phyloP scores from a whole-genome alignment of 2,888 invertebrate genomes.

The Macrophya annulata region DNA sequence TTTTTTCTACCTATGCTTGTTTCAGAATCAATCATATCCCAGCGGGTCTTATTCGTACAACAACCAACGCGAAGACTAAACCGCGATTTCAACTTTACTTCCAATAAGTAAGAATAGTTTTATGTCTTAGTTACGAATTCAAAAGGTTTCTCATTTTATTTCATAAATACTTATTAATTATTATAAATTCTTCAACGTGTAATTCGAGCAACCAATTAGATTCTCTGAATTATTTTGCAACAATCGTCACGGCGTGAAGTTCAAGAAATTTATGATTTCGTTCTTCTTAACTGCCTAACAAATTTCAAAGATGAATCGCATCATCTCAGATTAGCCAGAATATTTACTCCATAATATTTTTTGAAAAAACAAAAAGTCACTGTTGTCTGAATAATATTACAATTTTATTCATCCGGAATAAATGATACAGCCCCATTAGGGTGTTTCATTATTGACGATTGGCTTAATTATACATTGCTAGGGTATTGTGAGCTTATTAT shows the following conservation, averaged over 20 bases:
- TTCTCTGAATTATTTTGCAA: not conserved
- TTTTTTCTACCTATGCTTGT: not conserved
- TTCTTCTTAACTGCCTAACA: not conserved
- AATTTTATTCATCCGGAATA: not conserved
- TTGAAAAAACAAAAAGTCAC: not conserved
- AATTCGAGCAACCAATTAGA: not conserved
- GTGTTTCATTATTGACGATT: not conserved
- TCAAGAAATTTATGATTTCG: too few species aligned
- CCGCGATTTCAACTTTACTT: not conserved
- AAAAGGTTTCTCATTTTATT: not conserved
- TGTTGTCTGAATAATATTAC: not conserved
- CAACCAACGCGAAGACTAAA: constrained; percentile 10
- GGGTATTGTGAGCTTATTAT: not conserved
- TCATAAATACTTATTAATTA: not conserved
- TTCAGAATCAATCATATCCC: constrained; percentile 24
- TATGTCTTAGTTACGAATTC: not conserved
- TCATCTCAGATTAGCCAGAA: not conserved
- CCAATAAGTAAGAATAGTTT: not conserved
- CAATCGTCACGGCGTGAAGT: not conserved
- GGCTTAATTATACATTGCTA: not conserved
- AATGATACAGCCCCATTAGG: not conserved
- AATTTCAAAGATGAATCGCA: not conserved
- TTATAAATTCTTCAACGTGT: not conserved
- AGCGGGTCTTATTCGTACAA: not conserved
- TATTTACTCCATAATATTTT: not conserved